Percentiles rank a stretch among this genome's conserved stretches.
These are phyloP conservation scores for Aldabrachelys gigantea DNA, from an alignment of 2,113 vertebrate genomes.

Conservation along the genomic window DNA sequence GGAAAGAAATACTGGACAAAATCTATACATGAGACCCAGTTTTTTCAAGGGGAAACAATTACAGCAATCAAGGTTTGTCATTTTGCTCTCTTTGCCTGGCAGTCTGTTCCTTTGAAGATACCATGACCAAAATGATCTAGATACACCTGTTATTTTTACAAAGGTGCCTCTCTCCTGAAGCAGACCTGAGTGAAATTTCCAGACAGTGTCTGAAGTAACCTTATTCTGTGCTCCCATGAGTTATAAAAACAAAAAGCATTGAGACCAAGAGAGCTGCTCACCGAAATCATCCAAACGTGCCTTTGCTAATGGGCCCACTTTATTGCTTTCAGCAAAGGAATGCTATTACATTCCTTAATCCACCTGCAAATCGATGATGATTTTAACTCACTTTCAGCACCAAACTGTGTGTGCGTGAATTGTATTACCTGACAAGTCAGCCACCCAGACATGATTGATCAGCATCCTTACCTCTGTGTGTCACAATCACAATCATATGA, in stretches of 20 bases:
- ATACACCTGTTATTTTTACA: constrained; percentile 24
- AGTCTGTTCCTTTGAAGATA: not conserved
- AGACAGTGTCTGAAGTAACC: not conserved
- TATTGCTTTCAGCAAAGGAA: constrained; percentile 19
- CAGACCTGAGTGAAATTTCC: not conserved
- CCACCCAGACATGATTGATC: constrained; percentile 31
- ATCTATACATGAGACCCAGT: accelerated
- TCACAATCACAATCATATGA: constrained; percentile 17
- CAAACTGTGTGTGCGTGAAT: not conserved
- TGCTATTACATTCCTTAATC: not conserved
- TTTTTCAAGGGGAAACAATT: not conserved
- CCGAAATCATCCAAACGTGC: not conserved
- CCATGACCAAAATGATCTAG: not conserved
- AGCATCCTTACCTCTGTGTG: not conserved
- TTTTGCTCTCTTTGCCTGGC: not conserved
- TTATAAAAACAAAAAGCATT: not conserved
- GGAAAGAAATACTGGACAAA: not conserved
- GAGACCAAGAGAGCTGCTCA: not conserved
- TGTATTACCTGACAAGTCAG: not conserved
- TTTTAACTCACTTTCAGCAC: not conserved
- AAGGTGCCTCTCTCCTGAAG: not conserved
- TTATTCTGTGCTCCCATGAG: not conserved
- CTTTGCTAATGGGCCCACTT: not conserved
- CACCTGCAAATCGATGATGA: not conserved
- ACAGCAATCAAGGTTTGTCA: not conserved